Evolutionary conservation across 2,888 invertebrate genomes (phyloP).

Genomic region (Bedellia somnulentella): DNA sequence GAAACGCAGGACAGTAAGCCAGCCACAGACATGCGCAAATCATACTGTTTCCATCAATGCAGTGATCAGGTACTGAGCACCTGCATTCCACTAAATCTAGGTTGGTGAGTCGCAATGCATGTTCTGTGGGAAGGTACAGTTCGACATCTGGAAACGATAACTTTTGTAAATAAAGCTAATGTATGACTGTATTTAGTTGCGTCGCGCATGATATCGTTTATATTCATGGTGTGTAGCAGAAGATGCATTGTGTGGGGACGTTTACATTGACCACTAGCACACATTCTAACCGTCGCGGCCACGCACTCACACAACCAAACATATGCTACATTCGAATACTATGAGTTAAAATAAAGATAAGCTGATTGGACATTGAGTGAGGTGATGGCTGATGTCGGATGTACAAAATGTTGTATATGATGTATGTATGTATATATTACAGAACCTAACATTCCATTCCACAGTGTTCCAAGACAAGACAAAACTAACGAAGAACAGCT

Average conservation of each 20-base stretch:
- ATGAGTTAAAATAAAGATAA: constrained; percentile 3
- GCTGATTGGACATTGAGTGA: constrained; percentile 12
- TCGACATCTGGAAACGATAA: constrained; percentile 21
- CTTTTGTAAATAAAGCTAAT: neutral
- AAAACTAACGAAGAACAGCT: constrained; percentile 18
- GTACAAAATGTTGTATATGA: constrained; percentile 28
- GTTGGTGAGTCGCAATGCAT: constrained; percentile 45
- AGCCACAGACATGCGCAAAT: constrained; percentile 55
- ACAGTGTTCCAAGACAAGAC: too few relatives aligned
- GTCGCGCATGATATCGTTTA: constrained; percentile 7
- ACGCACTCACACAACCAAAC: constrained; percentile 18
- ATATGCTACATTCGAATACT: constrained; percentile 8
- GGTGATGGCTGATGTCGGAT: constrained; percentile 14
- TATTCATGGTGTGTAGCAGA: constrained; percentile 26
- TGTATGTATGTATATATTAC: too few relatives aligned
- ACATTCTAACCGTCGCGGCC: too few relatives aligned
- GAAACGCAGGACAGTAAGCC: constrained; percentile 49
- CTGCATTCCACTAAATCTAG: constrained; percentile 59
- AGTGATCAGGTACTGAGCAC: constrained; percentile 36
- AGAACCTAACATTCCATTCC: too few relatives aligned
- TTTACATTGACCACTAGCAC: constrained; percentile 14
- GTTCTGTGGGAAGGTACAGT: constrained; percentile 25
- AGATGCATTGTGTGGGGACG: constrained; percentile 34
- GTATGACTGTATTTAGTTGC: neutral
- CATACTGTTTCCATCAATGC: constrained; percentile 56